phyloP scores from a whole-genome alignment of 2,113 vertebrate genomes.

The Vimba vimba region DNA sequence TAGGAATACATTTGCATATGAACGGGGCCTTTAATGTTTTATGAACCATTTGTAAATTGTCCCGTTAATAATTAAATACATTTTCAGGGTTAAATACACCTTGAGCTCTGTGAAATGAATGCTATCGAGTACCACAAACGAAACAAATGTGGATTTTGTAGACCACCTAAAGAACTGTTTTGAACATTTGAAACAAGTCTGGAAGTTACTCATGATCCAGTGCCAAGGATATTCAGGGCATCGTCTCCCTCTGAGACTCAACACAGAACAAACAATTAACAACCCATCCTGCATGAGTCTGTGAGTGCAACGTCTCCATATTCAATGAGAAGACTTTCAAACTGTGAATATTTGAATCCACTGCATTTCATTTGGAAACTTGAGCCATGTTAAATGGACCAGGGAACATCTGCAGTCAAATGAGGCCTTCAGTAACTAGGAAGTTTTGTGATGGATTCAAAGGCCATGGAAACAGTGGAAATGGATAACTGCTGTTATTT shows the following conservation, averaged over 20 bases:
- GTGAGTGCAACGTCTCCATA: neutral
- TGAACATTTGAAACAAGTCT: neutral
- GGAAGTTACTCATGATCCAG: neutral
- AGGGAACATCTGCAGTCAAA: conserved; percentile 8
- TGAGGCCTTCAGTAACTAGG: neutral
- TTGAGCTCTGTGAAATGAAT: neutral
- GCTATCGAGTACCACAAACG: neutral
- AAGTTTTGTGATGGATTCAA: neutral
- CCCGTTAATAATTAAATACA: neutral
- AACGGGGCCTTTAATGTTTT: neutral
- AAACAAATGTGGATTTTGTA: neutral
- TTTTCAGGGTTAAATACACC: neutral
- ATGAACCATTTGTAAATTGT: neutral
- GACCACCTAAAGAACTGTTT: neutral
- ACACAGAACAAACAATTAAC: conserved; percentile 3
- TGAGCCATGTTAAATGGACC: conserved; percentile 4
- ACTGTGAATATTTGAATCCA: conserved; percentile 7
- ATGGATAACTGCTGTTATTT: conserved; percentile 1
- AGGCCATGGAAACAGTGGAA: neutral
- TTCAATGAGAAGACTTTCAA: neutral
- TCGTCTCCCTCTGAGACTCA: neutral
- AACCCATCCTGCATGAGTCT: neutral
- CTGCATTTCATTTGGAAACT: neutral
- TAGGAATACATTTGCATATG: neutral
- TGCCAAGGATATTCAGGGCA: neutral